phyloP scores from a whole-genome alignment of 2,888 invertebrate genomes.

The Papilio protenor region DNA sequence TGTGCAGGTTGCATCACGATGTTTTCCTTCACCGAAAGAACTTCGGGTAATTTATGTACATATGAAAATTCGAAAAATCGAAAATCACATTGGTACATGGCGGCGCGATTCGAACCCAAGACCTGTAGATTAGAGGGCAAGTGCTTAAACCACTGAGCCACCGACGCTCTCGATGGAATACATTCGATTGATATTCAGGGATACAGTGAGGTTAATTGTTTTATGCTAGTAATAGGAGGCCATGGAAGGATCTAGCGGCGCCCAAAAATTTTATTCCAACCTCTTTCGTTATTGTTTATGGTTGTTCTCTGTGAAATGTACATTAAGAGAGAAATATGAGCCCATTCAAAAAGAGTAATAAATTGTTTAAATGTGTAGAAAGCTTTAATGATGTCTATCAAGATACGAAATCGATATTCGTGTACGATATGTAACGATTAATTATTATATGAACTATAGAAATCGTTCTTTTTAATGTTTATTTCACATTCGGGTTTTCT shows the following conservation, averaged over 20 bases:
- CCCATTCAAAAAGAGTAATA: background rate
- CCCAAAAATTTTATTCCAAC: background rate
- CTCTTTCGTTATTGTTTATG: background rate
- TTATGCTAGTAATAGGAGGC: background rate
- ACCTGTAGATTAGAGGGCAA: no score
- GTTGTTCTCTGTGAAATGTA: background rate
- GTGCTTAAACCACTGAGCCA: no score
- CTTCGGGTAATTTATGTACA: no score
- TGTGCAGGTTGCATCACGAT: no score
- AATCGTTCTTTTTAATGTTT: conserved; percentile 40
- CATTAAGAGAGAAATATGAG: background rate
- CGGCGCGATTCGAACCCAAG: no score
- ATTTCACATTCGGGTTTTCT: conserved; percentile 43
- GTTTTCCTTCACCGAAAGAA: no score
- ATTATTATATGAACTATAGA: conserved; percentile 22
- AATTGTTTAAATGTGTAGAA: background rate
- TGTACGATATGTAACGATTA: background rate
- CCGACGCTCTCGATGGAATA: no score
- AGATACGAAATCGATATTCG: background rate
- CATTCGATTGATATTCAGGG: background rate
- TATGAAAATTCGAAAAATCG: no score
- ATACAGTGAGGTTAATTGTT: background rate
- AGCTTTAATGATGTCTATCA: background rate
- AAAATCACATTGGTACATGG: no score
- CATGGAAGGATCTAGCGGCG: background rate